Evolutionary conservation across 37 sponge, comb jelly and placozoan species (phyloP), one percentile per base, ranked within the genome.

Genomic region (Lycopodina hypogea): DNA sequence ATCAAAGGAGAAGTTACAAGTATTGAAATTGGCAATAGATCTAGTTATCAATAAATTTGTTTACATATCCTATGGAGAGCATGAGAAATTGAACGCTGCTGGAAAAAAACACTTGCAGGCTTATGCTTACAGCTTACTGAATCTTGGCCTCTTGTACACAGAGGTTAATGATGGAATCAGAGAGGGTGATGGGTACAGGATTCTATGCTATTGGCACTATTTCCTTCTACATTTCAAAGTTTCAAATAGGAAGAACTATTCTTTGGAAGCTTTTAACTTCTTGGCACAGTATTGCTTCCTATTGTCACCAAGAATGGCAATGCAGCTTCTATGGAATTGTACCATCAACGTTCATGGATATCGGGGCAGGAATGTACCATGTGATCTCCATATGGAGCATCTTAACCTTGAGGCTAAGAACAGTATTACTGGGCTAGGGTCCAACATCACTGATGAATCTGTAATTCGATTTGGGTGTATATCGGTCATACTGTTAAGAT

Each of bases 171-270:
- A 73, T 73, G 74, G 53, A 4, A 51, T 23, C 17, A 73, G 29
- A 73, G 74, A 73, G 45, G 74, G 74, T 12, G 74, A 73, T 45
- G 74, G 74, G 14, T 17, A 41, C 26, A 40, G 74, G 41, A 19
- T 73, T n/a, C 45, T 41, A 15, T n/a, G 30, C 6, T 24, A 48
- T 15, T 73, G 74, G 74, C 41, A 73, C 12, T 52, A 52, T 52
- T 52, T 52, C 11, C 11, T 52, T 11, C 15, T 52, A 52, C 15
- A 52, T 52, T 52, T 18, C n/a, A n/a, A 52, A 52, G 53, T 15
- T 18, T 52, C 15, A 18, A 52, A 52, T 18, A 52, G 53, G 15
- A 52, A 52, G 15, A 52, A 52, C 15, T 52, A 52, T 15, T 52
- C 53, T 11, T 52, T 11, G 11, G 53, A 52, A 15, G 53, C 53